A percentile compares a stretch with the other conserved stretches of the same genome.
Conservation (phyloP, 2,888 invertebrate species). For the Lamellibrachia columna region DNA sequence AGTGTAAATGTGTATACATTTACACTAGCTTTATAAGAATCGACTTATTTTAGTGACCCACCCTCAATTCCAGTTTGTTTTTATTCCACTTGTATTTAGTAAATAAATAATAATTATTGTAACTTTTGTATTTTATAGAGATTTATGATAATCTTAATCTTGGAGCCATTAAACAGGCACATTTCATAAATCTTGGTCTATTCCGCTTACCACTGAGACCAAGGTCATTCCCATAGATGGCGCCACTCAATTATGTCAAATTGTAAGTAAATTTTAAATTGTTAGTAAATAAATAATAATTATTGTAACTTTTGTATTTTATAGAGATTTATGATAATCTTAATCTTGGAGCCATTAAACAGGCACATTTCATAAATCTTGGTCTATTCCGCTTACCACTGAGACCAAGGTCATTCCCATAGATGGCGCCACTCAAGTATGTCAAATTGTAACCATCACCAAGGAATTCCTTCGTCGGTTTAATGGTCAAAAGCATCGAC, state of each 20-base stretch:
- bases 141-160: neutral
- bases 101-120: neutral
- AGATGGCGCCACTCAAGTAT: slow-evolving; percentile 49
- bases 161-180: neutral
- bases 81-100: too few relatives aligned
- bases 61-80: too few relatives aligned
- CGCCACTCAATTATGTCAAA: slow-evolving; percentile 51
- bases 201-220: slow-evolving; percentile 50
- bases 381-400: slow-evolving; percentile 44
- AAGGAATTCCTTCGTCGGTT: slow-evolving; percentile 53
- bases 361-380: neutral
- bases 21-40: too few relatives aligned
- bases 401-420: slow-evolving; percentile 51
- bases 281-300: neutral
- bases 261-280: too few relatives aligned
- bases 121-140: too few relatives aligned
- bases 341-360: neutral
- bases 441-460: slow-evolving; percentile 55
- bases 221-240: slow-evolving; percentile 49
- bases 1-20: too few relatives aligned
- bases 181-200: neutral
- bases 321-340: neutral
- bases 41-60: neutral
- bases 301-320: neutral
- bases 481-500: slow-evolving; percentile 53